Base-by-base conservation (phyloP, 1,140 invertebrate species). In the Cephus cinctus region DNA sequence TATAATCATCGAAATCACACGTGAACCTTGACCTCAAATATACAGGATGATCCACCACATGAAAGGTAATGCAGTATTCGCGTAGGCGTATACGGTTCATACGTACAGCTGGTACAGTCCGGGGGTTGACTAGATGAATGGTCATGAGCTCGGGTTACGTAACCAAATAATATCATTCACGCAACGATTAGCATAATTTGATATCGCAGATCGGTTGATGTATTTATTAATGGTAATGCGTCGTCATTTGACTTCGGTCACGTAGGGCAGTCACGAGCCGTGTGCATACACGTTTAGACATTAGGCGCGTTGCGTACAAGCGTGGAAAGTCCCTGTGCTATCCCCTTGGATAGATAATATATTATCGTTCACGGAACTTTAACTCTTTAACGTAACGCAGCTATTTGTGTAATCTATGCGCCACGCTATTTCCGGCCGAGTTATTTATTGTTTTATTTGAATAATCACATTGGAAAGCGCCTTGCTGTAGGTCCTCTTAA, bases 381-480 rank as follows among this genome's bases (percentile, higher is more conserved):
- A 30, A 50, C 48, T 31, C 36, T 42, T 55, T 50, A 56, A 62
- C 47, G 43, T 34, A 54, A 32, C 30, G 32, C 34, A 41, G 40
- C 34, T 12, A 36, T 36, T 12, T 18, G 34, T 27, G 59, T 63
- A 63, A 63, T 63, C 47, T 57, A 63, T 57, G 48, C 59, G 48
- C 43, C 57, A 54, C 42, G 47, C 38, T 42, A 49, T 45, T 56
- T 23, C 30, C 48, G 51, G 57, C 35, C 47, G 54, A 43, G 52
- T 64, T 57, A 63, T 64, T 63, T 64, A 63, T 64, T 48, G 61
- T 54, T 64, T 62, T 64, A 63, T 58, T 59, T 48, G 61, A 63
- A 60, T 63, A 63, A 64, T 64, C 60, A 60, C 49, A 50, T 60
- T 60, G 56, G 61, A 63, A 63, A 63, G 52, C 57, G 47, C 36